Conservation (phyloP, 2,113 vertebrate genomes). For the Anser cygnoides region DNA sequence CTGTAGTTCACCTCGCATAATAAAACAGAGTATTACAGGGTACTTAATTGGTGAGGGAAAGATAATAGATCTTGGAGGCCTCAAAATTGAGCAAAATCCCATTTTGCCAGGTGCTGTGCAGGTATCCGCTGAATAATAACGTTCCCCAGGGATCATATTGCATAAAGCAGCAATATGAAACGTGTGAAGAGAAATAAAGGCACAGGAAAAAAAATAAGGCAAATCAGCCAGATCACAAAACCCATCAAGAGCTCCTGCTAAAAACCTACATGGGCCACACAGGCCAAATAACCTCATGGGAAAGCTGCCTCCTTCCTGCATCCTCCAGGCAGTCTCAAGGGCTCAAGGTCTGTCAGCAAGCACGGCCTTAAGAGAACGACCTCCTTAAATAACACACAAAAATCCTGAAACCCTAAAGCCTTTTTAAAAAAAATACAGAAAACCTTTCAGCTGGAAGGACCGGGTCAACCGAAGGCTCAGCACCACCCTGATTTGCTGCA, state of each 20-base stretch:
- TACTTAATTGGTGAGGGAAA: not conserved
- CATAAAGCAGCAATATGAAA: not conserved
- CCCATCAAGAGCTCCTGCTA: not conserved
- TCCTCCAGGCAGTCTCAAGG: not conserved
- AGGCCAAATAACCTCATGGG: not conserved
- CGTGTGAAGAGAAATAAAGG: not conserved
- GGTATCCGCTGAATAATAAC: not conserved
- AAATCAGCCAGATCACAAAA: not conserved
- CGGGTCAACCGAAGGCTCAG: rapidly evolving
- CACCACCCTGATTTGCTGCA: rapidly evolving
- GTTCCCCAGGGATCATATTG: not conserved
- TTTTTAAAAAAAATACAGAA: not conserved
- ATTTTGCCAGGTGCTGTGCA: not conserved
- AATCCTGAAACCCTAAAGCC: not conserved
- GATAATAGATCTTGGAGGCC: not conserved
- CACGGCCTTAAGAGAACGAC: not conserved
- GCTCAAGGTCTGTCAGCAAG: not conserved
- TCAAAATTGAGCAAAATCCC: not conserved
- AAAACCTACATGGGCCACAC: not conserved
- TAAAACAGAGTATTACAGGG: not conserved
- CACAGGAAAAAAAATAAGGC: not conserved
- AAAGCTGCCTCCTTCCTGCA: rapidly evolving
- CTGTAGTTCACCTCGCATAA: not conserved
- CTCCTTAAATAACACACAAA: rapidly evolving
- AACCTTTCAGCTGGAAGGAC: not conserved